Percentiles rank a stretch among this genome's conserved stretches.
Conservation (phyloP, 2,888 invertebrate genomes). For the Cancer borealis region DNA sequence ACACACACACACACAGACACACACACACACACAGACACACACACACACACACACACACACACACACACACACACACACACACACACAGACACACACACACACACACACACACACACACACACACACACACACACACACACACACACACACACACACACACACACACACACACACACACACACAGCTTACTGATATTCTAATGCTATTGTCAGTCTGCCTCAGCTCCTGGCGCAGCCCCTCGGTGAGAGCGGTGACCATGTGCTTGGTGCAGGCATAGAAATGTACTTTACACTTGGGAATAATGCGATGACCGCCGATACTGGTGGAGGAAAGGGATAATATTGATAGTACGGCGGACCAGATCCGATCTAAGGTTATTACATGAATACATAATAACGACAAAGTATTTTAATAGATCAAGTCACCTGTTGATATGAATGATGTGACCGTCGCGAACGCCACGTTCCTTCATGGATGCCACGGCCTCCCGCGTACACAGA, state of each 20-base stretch:
- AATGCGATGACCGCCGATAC: no score
- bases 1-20: no score
- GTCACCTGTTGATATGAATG: conserved; percentile 84
- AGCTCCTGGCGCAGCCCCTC: conserved; percentile 81
- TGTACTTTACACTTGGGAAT: neutral
- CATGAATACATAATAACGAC: no score
- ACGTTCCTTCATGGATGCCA: conserved; percentile 82
- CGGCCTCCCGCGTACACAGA: conserved; percentile 83
- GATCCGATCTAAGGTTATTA: no score
- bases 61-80: conserved; percentile 32
- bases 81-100: conserved; percentile 40
- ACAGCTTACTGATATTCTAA: conserved; percentile 70
- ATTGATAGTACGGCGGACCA: no score
- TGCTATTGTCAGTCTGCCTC: conserved; percentile 53
- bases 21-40: neutral
- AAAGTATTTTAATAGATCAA: no score
- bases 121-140: conserved; percentile 45
- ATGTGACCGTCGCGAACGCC: conserved; percentile 83
- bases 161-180: no score
- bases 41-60: conserved; percentile 45
- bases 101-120: conserved; percentile 51
- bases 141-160: neutral
- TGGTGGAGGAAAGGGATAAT: neutral
- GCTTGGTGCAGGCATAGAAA: conserved; percentile 67
- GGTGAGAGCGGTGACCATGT: conserved; percentile 75